phyloP scores from a whole-genome alignment of 2,113 vertebrate species.

The Eclectus roratus region DNA sequence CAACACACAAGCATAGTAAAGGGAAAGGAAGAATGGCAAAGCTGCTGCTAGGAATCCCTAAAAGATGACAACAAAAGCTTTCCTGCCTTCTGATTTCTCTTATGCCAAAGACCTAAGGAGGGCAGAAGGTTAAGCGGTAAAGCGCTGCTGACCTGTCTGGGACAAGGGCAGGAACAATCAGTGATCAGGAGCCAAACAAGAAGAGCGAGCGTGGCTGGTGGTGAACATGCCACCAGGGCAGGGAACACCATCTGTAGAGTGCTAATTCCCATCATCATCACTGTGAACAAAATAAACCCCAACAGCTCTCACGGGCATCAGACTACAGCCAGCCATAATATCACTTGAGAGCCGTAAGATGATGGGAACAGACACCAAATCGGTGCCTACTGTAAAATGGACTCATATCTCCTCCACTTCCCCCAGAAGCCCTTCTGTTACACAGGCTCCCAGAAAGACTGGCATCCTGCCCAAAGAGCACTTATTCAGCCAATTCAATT shows the following conservation, averaged over 20 bases:
- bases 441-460: neutral
- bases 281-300: neutral
- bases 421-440: neutral
- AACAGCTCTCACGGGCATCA: rapidly evolving
- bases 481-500: slow-evolving; percentile 1
- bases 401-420: neutral
- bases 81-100: neutral
- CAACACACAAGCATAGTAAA: neutral
- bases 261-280: rapidly evolving
- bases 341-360: rapidly evolving
- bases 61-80: neutral
- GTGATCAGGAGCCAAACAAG: rapidly evolving
- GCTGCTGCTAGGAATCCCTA: neutral
- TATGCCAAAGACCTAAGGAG: neutral
- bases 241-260: neutral
- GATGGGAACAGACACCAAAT: neutral
- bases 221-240: neutral
- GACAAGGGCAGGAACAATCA: rapidly evolving
- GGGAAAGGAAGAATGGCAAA: neutral
- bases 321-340: neutral
- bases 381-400: neutral
- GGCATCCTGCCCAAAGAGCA: slow-evolving; percentile 8
- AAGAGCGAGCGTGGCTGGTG: rapidly evolving
- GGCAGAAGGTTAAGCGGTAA: neutral
- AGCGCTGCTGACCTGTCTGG: neutral